Percentiles rank a stretch among this genome's conserved stretches.
Evolutionary conservation across 2,888 invertebrate genomes (phyloP).

Genomic region (Parnassius glacialis): DNA sequence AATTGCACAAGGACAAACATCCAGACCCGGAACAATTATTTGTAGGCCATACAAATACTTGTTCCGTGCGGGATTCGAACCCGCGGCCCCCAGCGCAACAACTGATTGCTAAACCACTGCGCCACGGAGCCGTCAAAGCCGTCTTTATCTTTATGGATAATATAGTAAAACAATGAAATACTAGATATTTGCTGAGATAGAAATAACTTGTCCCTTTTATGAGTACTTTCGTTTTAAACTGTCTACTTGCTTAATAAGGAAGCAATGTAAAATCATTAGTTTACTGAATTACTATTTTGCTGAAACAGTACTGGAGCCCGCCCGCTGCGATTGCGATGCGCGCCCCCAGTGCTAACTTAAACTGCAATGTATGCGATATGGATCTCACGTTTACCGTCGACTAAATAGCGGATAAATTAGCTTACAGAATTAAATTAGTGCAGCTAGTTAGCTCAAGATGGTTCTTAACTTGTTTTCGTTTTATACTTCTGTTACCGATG

Average conservation of each 20-base stretch:
- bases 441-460: conserved; percentile 41
- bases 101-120: too few species aligned
- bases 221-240: background rate
- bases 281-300: conserved; percentile 40
- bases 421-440: conserved; percentile 69
- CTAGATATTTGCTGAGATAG: too few species aligned
- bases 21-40: too few species aligned
- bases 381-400: conserved; percentile 74
- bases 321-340: conserved; percentile 63
- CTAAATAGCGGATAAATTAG: conserved; percentile 77
- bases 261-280: conserved; percentile 35
- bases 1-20: too few species aligned
- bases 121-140: too few species aligned
- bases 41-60: too few species aligned
- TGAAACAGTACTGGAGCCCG: conserved; percentile 45
- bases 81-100: too few species aligned
- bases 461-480: conserved; percentile 12
- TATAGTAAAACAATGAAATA: too few species aligned
- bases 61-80: too few species aligned
- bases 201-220: too few species aligned
- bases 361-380: conserved; percentile 67
- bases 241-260: conserved; percentile 14
- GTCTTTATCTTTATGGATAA: too few species aligned
- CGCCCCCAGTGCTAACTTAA: conserved; percentile 53
- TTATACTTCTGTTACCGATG: conserved; percentile 3